Conservation (phyloP, 2,113 vertebrate species). For the Scomber scombrus region DNA sequence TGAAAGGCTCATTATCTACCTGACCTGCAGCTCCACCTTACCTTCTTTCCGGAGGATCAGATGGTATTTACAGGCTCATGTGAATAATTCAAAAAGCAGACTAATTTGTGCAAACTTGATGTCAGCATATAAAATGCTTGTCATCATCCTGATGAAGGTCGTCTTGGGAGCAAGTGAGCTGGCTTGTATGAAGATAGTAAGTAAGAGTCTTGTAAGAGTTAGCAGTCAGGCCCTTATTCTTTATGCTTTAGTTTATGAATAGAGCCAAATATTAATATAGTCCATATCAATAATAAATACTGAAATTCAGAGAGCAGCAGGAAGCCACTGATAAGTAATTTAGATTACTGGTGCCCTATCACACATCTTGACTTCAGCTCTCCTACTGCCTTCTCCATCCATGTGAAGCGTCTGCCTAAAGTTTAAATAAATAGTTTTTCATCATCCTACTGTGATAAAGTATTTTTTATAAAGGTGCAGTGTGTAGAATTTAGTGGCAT, state of each 20-base stretch:
- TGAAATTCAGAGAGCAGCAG: conserved; percentile 22
- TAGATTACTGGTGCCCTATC: background rate
- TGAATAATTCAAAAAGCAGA: conserved; percentile 1
- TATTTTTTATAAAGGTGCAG: no score
- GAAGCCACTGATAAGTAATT: conserved; percentile 21
- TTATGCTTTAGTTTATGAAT: conserved; percentile 4
- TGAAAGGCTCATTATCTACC: background rate
- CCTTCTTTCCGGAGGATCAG: background rate
- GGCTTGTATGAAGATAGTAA: background rate
- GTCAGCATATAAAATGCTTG: conserved; percentile 3
- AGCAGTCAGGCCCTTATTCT: background rate
- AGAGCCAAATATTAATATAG: conserved; percentile 12
- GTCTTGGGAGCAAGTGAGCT: background rate
- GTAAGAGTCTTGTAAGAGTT: background rate
- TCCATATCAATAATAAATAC: conserved; percentile 20
- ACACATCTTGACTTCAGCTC: background rate
- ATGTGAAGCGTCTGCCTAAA: background rate
- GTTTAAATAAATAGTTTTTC: background rate
- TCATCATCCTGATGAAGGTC: background rate
- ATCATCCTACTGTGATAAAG: background rate
- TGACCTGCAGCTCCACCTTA: background rate
- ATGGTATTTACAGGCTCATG: background rate
- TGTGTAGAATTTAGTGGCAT: no score
- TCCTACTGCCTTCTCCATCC: background rate
- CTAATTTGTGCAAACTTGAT: background rate